Evolutionary conservation across 2,888 invertebrate species (phyloP).

Genomic region (Cephus spinipes): DNA sequence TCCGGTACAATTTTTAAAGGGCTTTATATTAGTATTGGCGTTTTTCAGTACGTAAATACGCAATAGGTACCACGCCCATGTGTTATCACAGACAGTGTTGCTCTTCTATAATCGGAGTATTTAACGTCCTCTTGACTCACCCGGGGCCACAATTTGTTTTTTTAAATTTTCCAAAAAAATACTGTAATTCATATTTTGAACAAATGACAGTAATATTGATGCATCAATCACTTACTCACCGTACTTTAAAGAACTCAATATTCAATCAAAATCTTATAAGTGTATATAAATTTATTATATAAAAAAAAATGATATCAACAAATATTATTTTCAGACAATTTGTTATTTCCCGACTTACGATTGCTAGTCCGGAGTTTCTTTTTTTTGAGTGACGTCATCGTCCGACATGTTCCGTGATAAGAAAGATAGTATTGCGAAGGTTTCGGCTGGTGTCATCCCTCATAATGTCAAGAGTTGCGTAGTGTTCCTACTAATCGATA

Average conservation of each 20-base stretch:
- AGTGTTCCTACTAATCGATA: background rate
- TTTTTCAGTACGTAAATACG: background rate
- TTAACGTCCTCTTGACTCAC: too few relatives aligned
- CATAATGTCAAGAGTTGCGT: background rate
- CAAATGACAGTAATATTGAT: too few relatives aligned
- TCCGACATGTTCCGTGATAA: slow-evolving; percentile 11
- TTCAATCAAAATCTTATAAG: too few relatives aligned
- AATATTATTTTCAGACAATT: background rate
- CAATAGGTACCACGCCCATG: background rate
- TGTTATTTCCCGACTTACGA: background rate
- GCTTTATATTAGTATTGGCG: too few relatives aligned
- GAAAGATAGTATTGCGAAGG: background rate
- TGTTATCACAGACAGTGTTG: background rate
- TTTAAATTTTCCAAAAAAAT: too few relatives aligned
- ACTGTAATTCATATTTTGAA: too few relatives aligned
- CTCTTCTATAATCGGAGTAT: background rate
- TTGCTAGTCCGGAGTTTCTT: slow-evolving; percentile 18
- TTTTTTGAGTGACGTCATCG: slow-evolving; percentile 30
- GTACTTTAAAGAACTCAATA: too few relatives aligned
- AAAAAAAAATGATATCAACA: background rate
- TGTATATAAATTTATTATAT: too few relatives aligned
- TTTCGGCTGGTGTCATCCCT: background rate
- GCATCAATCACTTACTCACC: too few relatives aligned
- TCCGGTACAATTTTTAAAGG: background rate
- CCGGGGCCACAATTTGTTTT: too few relatives aligned